Base-by-base conservation (phyloP, 2,797 vertebrate species). In the Mus spretus region DNA sequence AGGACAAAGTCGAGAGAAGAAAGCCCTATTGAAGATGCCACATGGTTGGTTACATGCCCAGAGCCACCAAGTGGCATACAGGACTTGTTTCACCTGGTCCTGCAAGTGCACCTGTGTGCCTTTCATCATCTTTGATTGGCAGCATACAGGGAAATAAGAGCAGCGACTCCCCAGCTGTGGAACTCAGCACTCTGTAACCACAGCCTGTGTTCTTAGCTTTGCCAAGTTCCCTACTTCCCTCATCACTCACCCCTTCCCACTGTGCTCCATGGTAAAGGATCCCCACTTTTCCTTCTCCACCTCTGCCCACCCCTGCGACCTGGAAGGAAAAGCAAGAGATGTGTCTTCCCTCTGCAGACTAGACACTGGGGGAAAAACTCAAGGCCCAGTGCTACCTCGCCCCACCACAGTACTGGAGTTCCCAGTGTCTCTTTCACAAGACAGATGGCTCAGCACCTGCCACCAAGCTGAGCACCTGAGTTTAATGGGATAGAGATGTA, bases 31-130 rank as follows among this genome's bases (percentile, higher is more conserved):
- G n/a, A 77, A 63, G 88, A 44, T 9, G 0, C 6, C 87, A 81
- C 72, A 34, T 1, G 0, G n/a, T 24, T 1, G 0, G 31, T 14
- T 6, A 11, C 0, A n/a, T 34, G 24, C 0, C 59, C 22, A 44
- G 67, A 75, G 31, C 47, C 40, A 19, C 8, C n/a, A 50, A 53
- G 63, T 5, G 40, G 53, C 3, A 9, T 6, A 0, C 4, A 1
- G 20, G 31, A 20, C n/a, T 65, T 17, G 8, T 50, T 53, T 65
- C 28, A 26, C 17, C 34, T 13, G 0, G 6, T 13, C 37, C 44
- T 89, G 59, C 70, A 5, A 77, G 83, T 47, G n/a, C 7, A 13
- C 7, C 59, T 15, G 3, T 6, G 93, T 15, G 12, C 6, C 37
- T n/a, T 28, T 50, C 53, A 0, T 10, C 65, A 20, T 34, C 31